These are phyloP conservation scores for Archocentrus centrarchus DNA, from an alignment of 2,113 vertebrate genomes.

Conservation along the genomic window DNA sequence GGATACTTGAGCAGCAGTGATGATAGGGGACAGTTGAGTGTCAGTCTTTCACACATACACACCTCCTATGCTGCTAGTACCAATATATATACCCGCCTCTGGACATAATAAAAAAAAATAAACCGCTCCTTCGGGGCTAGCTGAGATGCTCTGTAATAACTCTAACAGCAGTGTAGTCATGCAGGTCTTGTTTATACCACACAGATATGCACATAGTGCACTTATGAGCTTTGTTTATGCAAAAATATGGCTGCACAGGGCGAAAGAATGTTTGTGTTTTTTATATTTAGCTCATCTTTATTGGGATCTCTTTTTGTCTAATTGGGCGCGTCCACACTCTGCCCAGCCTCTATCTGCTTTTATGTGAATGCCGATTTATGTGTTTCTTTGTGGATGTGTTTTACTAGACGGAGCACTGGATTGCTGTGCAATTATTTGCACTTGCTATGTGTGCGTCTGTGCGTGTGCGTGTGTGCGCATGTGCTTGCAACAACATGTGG, in stretches of 20 bases:
- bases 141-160: constrained; percentile 1
- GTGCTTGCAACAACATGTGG: constrained; percentile 63
- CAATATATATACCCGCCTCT: background rate
- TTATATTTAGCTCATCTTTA: constrained; percentile 68
- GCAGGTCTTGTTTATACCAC: background rate
- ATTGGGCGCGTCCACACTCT: constrained; percentile 65
- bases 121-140: background rate
- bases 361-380: constrained; percentile 65
- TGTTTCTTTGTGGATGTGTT: constrained; percentile 56
- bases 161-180: constrained; percentile 27
- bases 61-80: constrained; percentile 13
- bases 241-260: constrained; percentile 9
- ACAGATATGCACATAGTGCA: background rate
- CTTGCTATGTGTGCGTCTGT: constrained; percentile 24
- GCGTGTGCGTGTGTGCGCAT: background rate
- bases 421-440: constrained; percentile 62
- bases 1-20: background rate
- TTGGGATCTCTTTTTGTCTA: constrained; percentile 65
- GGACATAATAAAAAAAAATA: constrained; percentile 35
- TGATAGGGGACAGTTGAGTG: background rate
- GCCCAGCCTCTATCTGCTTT: constrained; percentile 62
- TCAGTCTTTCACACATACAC: background rate
- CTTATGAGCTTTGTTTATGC: constrained; percentile 43
- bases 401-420: constrained; percentile 57
- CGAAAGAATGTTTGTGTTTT: constrained; percentile 36